A percentile compares a stretch with the other conserved stretches of the same genome.
These are phyloP conservation scores for Coelinius sp. DNA, from an alignment of 2,888 invertebrate species.

Conservation along the genomic window DNA sequence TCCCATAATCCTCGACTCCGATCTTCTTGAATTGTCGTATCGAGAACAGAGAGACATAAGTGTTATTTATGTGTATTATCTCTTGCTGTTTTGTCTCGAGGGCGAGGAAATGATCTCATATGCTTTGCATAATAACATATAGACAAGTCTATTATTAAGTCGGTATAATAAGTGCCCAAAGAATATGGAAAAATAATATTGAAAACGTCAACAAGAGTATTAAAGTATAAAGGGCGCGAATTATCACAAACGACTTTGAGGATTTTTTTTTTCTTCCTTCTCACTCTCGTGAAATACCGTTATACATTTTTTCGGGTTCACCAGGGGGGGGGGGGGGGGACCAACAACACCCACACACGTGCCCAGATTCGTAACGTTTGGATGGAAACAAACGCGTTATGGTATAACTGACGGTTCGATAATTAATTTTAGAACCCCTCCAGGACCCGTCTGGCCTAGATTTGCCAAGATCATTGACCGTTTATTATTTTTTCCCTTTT, in stretches of 20 bases:
- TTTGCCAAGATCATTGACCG: constrained; percentile 33
- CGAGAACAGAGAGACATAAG: background rate
- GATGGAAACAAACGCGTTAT: constrained; percentile 35
- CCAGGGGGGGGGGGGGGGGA: too few relatives aligned
- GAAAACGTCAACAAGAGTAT: constrained; percentile 8
- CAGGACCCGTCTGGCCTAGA: constrained; percentile 40
- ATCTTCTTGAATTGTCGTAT: constrained; percentile 1
- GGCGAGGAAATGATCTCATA: background rate
- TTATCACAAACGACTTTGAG: constrained; percentile 2
- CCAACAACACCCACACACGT: constrained; percentile 27
- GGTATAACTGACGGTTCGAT: constrained; percentile 27
- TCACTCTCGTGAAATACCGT: constrained; percentile 1
- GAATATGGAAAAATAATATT: background rate
- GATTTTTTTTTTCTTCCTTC: too few relatives aligned
- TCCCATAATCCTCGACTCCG: background rate
- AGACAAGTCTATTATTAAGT: constrained; percentile 7
- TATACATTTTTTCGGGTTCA: constrained; percentile 24
- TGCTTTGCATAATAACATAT: constrained; percentile 8
- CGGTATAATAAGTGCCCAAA: background rate
- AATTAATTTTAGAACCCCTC: constrained; percentile 36
- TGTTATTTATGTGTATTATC: background rate
- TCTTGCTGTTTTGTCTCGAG: background rate
- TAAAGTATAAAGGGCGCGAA: constrained; percentile 12
- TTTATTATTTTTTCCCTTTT: background rate
- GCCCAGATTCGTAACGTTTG: constrained; percentile 16